A percentile compares a stretch with the other conserved stretches of the same genome.
These are phyloP conservation scores for Morone chrysops DNA, from an alignment of 2,113 vertebrate species.

Conservation along the genomic window DNA sequence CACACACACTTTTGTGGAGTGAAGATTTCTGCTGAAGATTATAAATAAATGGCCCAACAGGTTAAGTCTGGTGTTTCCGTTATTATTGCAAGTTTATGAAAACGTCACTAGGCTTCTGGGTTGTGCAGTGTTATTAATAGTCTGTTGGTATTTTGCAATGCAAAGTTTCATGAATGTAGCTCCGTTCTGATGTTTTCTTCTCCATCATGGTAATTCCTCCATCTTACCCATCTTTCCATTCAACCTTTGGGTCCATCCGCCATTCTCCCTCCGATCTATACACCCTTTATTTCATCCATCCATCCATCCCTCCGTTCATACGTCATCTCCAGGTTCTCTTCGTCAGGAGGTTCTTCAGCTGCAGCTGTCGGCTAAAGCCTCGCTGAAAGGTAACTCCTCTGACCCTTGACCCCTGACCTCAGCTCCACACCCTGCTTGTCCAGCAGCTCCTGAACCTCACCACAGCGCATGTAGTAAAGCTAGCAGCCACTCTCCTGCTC, in stretches of 20 bases:
- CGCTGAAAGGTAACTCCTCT: constrained; percentile 81
- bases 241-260: neutral
- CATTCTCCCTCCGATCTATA: neutral
- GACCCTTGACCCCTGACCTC: neutral
- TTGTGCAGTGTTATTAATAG: neutral
- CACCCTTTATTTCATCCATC: constrained; percentile 30
- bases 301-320: constrained; percentile 20
- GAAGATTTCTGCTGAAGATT: neutral
- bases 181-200: constrained; percentile 39
- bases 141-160: neutral
- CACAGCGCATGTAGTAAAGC: constrained; percentile 32
- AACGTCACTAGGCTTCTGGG: neutral
- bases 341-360: constrained; percentile 87
- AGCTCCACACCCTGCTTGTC: neutral
- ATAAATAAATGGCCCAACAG: neutral
- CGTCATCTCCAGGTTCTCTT: constrained; percentile 81
- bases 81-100: neutral
- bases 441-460: constrained; percentile 1
- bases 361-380: constrained; percentile 83
- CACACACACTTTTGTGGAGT: neutral
- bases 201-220: constrained; percentile 4
- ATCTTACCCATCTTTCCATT: neutral
- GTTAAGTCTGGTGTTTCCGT: neutral
- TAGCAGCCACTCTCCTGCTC: neutral
- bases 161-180: neutral